Evolutionary conservation across 1,140 invertebrate species (phyloP).

Genomic region (Ceratitis capitata): DNA sequence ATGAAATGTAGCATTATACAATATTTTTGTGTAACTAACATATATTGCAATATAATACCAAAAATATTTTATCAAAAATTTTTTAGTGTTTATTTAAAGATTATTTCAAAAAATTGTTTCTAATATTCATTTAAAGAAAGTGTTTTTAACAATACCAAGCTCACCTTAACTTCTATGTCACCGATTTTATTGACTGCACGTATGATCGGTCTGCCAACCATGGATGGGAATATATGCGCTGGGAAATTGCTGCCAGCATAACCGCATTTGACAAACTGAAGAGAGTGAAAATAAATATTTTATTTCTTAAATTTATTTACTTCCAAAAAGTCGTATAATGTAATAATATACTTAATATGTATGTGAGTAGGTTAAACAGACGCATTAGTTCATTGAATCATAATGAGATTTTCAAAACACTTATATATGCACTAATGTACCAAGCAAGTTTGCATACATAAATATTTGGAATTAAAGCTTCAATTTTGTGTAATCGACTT

Average conservation of each 20-base stretch:
- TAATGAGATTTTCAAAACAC: background rate
- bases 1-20: background rate
- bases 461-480: background rate
- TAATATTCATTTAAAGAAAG: background rate
- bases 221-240: conserved; percentile 97
- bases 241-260: conserved; percentile 99
- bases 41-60: conserved; percentile 1
- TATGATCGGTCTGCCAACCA: conserved; percentile 98
- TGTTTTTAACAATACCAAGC: conserved; percentile 42
- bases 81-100: background rate
- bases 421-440: background rate
- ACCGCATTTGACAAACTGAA: conserved; percentile 99
- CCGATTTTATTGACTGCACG: conserved; percentile 97
- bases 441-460: background rate
- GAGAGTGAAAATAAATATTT: conserved; percentile 50
- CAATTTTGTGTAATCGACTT: background rate
- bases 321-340: too few relatives aligned
- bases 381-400: too few relatives aligned
- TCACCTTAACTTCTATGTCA: conserved; percentile 98
- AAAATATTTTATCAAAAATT: background rate
- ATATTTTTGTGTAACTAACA: conserved; percentile 43
- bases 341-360: background rate
- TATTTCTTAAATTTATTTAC: too few relatives aligned
- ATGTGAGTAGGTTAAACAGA: background rate
- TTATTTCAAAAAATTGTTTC: background rate